Conservation (phyloP, 2,797 vertebrate species). For the Cirrhinus molitorella region DNA sequence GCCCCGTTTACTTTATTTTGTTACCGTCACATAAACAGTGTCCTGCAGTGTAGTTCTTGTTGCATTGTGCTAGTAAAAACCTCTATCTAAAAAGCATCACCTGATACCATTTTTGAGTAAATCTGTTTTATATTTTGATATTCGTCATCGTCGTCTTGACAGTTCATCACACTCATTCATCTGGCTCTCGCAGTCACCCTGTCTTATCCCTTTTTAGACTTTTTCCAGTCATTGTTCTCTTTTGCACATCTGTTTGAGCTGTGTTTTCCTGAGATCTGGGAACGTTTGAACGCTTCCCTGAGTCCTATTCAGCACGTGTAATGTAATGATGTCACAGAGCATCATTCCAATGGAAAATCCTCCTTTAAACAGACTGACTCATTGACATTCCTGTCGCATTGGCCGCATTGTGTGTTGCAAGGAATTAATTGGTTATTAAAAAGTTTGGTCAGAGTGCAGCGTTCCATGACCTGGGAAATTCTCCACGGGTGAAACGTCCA, state of each 20-base stretch:
- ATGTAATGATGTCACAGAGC: conserved; percentile 13
- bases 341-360: conserved; percentile 25
- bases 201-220: background rate
- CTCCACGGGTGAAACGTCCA: conserved; percentile 57
- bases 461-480: conserved; percentile 59
- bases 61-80: background rate
- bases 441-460: conserved; percentile 63
- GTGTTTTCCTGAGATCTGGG: conserved; percentile 20
- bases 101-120: conserved; percentile 40
- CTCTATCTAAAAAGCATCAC: background rate
- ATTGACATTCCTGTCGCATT: conserved; percentile 57
- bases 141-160: background rate
- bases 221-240: background rate
- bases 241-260: conserved; percentile 22
- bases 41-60: background rate
- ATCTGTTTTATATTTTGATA: background rate
- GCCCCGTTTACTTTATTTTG: too few relatives aligned
- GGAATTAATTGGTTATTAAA: conserved; percentile 67
- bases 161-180: background rate
- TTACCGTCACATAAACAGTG: too few relatives aligned
- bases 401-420: conserved; percentile 59
- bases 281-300: conserved; percentile 11
- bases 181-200: background rate
- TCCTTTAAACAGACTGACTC: conserved; percentile 15
- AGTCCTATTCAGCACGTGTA: conserved; percentile 8